Percentiles rank a stretch among this genome's conserved stretches.
Conservation (phyloP, 2,797 vertebrate genomes). For the Miichthys miiuy region DNA sequence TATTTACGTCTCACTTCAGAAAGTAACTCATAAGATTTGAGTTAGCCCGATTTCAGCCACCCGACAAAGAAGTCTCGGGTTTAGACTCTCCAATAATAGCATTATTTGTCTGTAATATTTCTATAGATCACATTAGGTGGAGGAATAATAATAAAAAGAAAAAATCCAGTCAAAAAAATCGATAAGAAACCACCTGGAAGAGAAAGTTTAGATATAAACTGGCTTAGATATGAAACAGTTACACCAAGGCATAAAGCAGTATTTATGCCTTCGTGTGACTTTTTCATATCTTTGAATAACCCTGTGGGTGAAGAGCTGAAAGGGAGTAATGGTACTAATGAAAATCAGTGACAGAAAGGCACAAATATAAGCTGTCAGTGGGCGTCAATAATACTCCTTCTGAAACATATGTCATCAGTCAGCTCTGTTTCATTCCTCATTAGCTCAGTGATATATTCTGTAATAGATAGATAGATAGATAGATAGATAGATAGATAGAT, state of each 20-base stretch:
- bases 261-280: background rate
- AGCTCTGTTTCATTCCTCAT: background rate
- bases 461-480: background rate
- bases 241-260: background rate
- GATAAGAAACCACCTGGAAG: slow-evolving; percentile 10
- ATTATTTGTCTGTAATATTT: slow-evolving; percentile 34
- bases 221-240: background rate
- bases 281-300: slow-evolving; percentile 14
- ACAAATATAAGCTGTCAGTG: background rate
- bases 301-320: slow-evolving; percentile 5
- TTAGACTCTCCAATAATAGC: slow-evolving; percentile 8
- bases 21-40: slow-evolving; percentile 36
- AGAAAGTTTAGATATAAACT: slow-evolving; percentile 16
- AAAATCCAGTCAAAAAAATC: slow-evolving; percentile 13
- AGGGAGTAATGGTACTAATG: background rate
- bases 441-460: background rate
- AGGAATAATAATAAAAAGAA: background rate
- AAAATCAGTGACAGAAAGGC: background rate
- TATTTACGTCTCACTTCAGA: slow-evolving; percentile 30
- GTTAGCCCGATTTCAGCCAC: slow-evolving; percentile 8
- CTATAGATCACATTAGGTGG: slow-evolving; percentile 21
- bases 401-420: slow-evolving; percentile 6
- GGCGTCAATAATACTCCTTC: background rate
- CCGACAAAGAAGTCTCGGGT: slow-evolving; percentile 11
- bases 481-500: background rate